These are phyloP conservation scores for Percina caprodes DNA, from an alignment of 2,113 vertebrate genomes.

Conservation along the genomic window DNA sequence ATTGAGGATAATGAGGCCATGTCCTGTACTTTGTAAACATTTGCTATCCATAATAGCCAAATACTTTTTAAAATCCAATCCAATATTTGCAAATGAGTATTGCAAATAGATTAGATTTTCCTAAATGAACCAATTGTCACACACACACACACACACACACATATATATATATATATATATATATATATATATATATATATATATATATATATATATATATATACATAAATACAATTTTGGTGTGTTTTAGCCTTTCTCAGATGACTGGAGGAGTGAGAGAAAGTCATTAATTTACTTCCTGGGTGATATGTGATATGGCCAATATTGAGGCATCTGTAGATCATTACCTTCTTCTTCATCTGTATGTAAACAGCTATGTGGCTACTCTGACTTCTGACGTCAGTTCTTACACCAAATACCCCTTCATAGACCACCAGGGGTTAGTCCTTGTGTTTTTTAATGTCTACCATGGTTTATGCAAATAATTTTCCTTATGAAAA, in stretches of 20 bases:
- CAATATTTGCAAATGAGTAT: no score
- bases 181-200: no score
- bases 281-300: conserved; percentile 42
- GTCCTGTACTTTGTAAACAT: not conserved
- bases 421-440: conserved; percentile 62
- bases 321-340: conserved; percentile 55
- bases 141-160: no score
- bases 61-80: not conserved
- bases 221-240: not conserved
- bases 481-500: conserved; percentile 30
- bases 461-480: conserved; percentile 34
- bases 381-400: conserved; percentile 47
- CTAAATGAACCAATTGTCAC: no score
- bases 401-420: conserved; percentile 46
- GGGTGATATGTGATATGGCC: conserved; percentile 49
- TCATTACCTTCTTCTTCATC: conserved; percentile 45
- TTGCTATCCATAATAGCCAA: not conserved
- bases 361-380: conserved; percentile 57
- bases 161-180: no score
- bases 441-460: conserved; percentile 29
- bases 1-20: not conserved
- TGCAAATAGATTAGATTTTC: not conserved
- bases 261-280: conserved; percentile 48
- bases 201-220: no score
- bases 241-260: not conserved